Percentiles rank a stretch among this genome's conserved stretches.
phyloP scores from a whole-genome alignment of 2,113 vertebrate species.

The Engystomops pustulosus region DNA sequence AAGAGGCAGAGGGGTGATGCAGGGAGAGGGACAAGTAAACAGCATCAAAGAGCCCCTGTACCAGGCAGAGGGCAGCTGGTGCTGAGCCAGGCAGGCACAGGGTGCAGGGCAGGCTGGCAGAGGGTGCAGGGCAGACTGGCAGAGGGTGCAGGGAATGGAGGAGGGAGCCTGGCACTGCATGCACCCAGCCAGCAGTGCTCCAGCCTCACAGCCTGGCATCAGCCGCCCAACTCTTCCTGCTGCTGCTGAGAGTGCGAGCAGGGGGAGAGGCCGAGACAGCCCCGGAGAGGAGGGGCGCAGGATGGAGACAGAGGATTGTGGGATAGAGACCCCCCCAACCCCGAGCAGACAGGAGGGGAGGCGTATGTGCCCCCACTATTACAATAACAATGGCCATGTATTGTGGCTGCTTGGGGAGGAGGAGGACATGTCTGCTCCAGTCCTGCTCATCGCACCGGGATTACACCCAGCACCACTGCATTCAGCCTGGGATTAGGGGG shows the following conservation, averaged over 20 bases:
- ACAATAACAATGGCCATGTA: conserved; percentile 10
- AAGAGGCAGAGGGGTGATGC: neutral
- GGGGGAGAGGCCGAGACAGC: conserved; percentile 32
- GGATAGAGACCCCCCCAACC: conserved; percentile 14
- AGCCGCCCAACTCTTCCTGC: conserved; percentile 21
- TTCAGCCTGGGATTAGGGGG: neutral
- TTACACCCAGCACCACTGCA: neutral
- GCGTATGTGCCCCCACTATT: neutral
- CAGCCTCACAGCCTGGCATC: conserved; percentile 30
- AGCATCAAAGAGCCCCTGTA: conserved; percentile 22
- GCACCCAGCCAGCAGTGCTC: neutral
- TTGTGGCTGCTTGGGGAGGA: neutral
- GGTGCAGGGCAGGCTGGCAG: neutral
- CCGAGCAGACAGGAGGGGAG: neutral
- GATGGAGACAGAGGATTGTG: conserved; percentile 40
- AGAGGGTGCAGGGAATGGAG: neutral
- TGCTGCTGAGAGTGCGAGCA: conserved; percentile 10
- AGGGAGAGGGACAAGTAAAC: neutral
- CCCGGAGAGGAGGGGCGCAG: conserved; percentile 45
- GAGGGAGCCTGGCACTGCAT: neutral
- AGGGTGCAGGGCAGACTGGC: neutral
- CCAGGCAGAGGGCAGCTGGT: conserved; percentile 15
- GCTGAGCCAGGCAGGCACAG: conserved; percentile 1
- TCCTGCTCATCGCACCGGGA: neutral
- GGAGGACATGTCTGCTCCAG: neutral